Evolutionary conservation across 1,140 invertebrate species (phyloP), one percentile per base, ranked within the genome.

Genomic region (Bradysia coprophila): DNA sequence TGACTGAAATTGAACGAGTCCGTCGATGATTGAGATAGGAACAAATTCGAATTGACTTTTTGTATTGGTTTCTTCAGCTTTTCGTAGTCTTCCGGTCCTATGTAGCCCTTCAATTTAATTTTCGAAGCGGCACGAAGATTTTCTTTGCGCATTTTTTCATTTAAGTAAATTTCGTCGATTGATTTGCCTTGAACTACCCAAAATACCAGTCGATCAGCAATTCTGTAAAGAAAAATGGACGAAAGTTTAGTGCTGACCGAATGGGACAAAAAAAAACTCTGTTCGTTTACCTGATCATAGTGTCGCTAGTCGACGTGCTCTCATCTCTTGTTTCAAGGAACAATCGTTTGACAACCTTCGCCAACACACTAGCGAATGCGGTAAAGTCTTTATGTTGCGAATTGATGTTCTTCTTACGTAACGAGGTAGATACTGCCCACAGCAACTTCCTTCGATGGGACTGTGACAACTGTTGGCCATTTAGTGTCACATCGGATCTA

Each of bases 371-470:
- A 1, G 72, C 73, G 45, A 66, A 73, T 23, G 69, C 57, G 42
- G 73, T 73, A 51, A 75, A 77, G 43, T 66, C 54, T 10, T 68
- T 64, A 56, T 76, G 71, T 28, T 52, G 61, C 45, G 67, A 61
- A 0, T 57, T 63, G 31, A 77, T 69, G 38, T 72, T 70, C 50
- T 67, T 66, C 21, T 60, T 55, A 48, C 70, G 59, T 40, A 78
- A 49, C 4, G 73, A 69, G 49, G 74, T 67, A 2, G 71, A 69
- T 8, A 76, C 70, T 0, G 74, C 73, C 73, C 72, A 78, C 20
- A 75, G 52, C 40, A 77, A 54, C 68, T 78, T 78, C 73, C 13
- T 6, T 28, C 24, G 24, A 28, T 28, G 24, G 6, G 13, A 28
- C 6, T 28, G 6, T 13, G 24, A 28, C 13, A 28, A 28, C 13